Conservation (phyloP, 2,113 vertebrate species). For the Lampris megalopsis region DNA sequence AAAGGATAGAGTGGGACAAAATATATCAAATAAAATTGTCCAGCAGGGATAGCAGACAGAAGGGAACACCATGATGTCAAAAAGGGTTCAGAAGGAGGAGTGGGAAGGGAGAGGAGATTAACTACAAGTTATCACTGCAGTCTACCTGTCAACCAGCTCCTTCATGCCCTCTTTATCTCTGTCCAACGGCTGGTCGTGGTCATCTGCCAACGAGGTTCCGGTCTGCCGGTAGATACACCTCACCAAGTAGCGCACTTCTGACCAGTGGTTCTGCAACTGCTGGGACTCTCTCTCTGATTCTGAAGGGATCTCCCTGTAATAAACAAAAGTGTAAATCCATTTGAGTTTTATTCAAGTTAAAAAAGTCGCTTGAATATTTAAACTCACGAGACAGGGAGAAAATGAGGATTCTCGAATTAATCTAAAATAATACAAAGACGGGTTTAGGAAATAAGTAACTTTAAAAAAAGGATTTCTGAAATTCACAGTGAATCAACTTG, state of each 20-base stretch:
- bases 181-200: constrained; percentile 93
- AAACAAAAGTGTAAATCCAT: background rate
- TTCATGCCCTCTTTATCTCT: constrained; percentile 96
- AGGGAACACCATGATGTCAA: too few relatives aligned
- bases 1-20: too few relatives aligned
- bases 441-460: background rate
- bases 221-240: constrained; percentile 97
- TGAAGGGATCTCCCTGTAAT: constrained; percentile 89
- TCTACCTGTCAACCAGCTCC: constrained; percentile 94
- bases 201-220: constrained; percentile 92
- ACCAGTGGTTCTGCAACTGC: constrained; percentile 98
- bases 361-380: background rate
- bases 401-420: background rate
- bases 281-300: constrained; percentile 94
- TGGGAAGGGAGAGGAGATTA: background rate
- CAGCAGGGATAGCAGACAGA: too few relatives aligned
- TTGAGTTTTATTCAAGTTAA: background rate
- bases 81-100: background rate
- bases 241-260: constrained; percentile 95
- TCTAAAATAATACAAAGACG: background rate
- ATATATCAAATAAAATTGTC: too few relatives aligned
- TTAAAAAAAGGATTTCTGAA: background rate
- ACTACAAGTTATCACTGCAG: too few relatives aligned
- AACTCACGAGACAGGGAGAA: background rate
- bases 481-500: background rate